Conservation (phyloP, 2,888 invertebrate species). For the Gymnoscelis rufifasciata region DNA sequence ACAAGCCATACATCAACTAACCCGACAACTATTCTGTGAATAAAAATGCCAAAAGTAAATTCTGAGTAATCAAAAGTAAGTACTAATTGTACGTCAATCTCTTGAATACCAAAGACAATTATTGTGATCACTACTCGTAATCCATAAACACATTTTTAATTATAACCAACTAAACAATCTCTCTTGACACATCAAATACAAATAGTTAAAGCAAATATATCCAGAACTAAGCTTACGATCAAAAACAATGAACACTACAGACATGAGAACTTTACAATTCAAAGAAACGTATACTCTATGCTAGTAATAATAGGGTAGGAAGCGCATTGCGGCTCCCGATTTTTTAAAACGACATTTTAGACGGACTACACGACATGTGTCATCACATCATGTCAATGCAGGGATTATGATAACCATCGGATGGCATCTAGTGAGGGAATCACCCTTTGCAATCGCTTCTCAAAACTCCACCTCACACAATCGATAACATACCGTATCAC, state of each 20-base stretch:
- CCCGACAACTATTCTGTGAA: no score
- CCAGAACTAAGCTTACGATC: constrained; percentile 43
- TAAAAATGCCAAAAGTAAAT: no score
- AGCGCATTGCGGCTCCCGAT: constrained; percentile 26
- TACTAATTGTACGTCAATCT: no score
- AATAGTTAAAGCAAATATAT: constrained; percentile 52
- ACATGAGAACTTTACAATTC: constrained; percentile 31
- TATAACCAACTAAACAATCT: constrained; percentile 45
- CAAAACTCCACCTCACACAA: constrained; percentile 43
- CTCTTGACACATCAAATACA: constrained; percentile 50
- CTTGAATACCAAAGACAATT: no score
- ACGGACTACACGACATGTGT: constrained; percentile 76
- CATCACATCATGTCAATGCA: constrained; percentile 79
- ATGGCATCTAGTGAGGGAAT: constrained; percentile 74
- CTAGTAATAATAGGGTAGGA: constrained; percentile 33
- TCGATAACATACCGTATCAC: constrained; percentile 34
- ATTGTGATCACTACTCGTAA: no score
- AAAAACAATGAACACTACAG: constrained; percentile 66
- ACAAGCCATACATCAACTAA: no score
- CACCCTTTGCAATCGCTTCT: constrained; percentile 71
- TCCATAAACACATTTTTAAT: constrained; percentile 31
- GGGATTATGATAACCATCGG: constrained; percentile 79
- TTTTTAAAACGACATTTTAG: constrained; percentile 70
- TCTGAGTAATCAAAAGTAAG: no score
- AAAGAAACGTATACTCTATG: constrained; percentile 35